Evolutionary conservation across 1,140 invertebrate species (phyloP).

Genomic region (Orchestia grillus): DNA sequence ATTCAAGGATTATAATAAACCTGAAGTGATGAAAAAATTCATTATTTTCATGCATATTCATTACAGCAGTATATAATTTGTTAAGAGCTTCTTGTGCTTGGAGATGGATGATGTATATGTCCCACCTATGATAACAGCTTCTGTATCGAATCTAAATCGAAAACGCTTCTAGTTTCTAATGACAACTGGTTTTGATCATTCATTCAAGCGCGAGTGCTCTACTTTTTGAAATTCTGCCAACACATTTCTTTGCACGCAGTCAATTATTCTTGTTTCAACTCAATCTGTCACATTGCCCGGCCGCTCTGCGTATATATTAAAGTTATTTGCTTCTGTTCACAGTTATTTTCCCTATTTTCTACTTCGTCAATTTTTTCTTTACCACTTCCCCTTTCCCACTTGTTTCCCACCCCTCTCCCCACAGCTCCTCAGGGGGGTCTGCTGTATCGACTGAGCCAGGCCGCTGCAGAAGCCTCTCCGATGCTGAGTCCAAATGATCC

Average conservation of each 20-base stretch:
- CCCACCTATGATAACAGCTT: too few species aligned
- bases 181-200: too few species aligned
- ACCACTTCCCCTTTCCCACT: not conserved
- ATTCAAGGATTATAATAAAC: too few species aligned
- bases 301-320: not conserved
- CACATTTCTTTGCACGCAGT: not conserved
- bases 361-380: not conserved
- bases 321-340: not conserved
- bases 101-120: too few species aligned
- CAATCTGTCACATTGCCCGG: not conserved
- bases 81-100: too few species aligned
- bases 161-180: too few species aligned
- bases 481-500: conserved; percentile 29
- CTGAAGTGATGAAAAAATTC: too few species aligned
- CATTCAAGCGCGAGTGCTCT: not conserved
- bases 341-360: not conserved
- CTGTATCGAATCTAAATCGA: too few species aligned
- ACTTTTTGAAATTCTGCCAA: not conserved
- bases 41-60: too few species aligned
- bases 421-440: not conserved
- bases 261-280: not conserved
- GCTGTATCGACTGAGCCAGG: not conserved
- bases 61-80: too few species aligned
- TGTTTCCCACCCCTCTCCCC: not conserved
- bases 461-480: conserved; percentile 3